Evolutionary conservation across 2,797 vertebrate species (phyloP), one percentile per base, ranked within the genome.

Genomic region (Amphiprion clarkii): DNA sequence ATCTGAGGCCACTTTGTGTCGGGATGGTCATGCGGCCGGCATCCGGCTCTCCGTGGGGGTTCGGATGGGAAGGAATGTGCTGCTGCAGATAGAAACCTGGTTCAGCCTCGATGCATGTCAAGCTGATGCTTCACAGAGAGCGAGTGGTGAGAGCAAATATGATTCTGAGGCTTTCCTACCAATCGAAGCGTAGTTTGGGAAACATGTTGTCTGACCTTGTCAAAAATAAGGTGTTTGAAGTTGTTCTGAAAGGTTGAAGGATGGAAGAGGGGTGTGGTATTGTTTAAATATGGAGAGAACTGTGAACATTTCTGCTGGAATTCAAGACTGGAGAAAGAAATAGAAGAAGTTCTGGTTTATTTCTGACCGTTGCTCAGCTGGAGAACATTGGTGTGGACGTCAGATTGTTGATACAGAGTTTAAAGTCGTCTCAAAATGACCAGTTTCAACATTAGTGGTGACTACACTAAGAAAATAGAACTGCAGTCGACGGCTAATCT

Each of bases 1-100:
- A 81, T 81, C 75, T 71, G 59, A 85, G 68, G 61, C 58, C 64
- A 81, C 55, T 81, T 84, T 81, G 49, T 71, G 57, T 76, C 59
- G 48, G 66, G 66, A 71, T 79, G 62, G 83, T 69, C 73, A 75
- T 77, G 82, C 78, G 67, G 76, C 44, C 36, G 27, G 54, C 73
- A 29, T 60, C 66, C 71, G 64, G 77, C 57, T 82, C 84, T 69
- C 71, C 21, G 7, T 13, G 21, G 79, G 81, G 75, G 64, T 60
- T 77, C 73, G 33, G n/a, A 62, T 67, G 57, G 74, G 9, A 1
- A 73, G 27, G 58, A 67, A 80, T 75, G 79, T 56, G 67, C 60
- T 12, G 17, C 44, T 69, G 69, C 60, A 71, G 72, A 77, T 76
- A 60, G 36, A 52, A 78, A 83, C 67, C 62, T 63, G 48, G 40